Conservation (phyloP, 2,888 invertebrate genomes). For the Brenthis daphne region DNA sequence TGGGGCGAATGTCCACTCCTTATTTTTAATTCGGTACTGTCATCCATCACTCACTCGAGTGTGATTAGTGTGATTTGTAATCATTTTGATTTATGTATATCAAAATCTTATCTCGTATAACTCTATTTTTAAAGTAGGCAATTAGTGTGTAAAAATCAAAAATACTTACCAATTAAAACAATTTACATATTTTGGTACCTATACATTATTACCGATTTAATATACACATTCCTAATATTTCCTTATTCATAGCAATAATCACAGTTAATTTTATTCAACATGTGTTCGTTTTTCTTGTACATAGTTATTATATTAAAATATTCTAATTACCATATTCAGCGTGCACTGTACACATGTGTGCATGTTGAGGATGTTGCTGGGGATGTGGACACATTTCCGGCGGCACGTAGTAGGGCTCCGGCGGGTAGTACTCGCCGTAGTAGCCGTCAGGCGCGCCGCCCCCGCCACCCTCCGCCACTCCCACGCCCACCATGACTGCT, state of each 20-base stretch:
- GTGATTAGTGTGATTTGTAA: too few species aligned
- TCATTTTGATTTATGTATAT: too few species aligned
- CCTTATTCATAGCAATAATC: neutral
- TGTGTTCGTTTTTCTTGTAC: neutral
- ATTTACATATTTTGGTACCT: too few species aligned
- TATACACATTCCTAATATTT: too few species aligned
- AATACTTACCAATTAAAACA: too few species aligned
- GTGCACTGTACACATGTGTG: slow-evolving; percentile 87
- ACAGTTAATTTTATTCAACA: neutral
- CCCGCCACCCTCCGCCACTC: slow-evolving; percentile 73
- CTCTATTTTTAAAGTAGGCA: too few species aligned
- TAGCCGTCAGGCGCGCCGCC: slow-evolving; percentile 70
- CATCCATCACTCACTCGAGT: too few species aligned
- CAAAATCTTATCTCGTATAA: too few species aligned
- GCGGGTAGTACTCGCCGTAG: slow-evolving; percentile 83
- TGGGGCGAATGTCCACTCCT: too few species aligned
- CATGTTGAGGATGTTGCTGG: slow-evolving; percentile 83
- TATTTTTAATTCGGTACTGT: too few species aligned
- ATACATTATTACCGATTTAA: too few species aligned
- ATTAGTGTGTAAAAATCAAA: too few species aligned
- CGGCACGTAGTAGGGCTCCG: slow-evolving; percentile 81
- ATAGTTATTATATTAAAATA: neutral
- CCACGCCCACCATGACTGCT: slow-evolving; percentile 75
- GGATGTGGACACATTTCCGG: slow-evolving; percentile 84
- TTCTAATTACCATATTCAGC: slow-evolving; percentile 86